A percentile compares a stretch with the other conserved stretches of the same genome.
Evolutionary conservation across 2,888 invertebrate genomes (phyloP).

Genomic region (Sphecodes monilicornis): DNA sequence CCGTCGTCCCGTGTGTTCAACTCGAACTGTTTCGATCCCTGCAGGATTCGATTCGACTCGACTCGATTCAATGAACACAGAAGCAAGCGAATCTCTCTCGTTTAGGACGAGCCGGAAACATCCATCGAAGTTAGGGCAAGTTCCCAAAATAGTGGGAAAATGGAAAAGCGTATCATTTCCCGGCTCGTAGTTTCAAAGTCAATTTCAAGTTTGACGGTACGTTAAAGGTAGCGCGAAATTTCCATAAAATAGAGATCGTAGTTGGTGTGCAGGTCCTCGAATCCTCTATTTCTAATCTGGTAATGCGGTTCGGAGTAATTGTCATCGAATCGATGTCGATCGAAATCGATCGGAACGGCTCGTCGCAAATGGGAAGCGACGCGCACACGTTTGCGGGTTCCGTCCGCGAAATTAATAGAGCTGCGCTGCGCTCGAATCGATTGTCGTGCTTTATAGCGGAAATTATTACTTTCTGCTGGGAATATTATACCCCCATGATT

Average conservation of each 20-base stretch:
- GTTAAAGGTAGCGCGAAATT: slow-evolving; percentile 30
- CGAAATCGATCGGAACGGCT: not conserved
- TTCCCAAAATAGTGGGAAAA: slow-evolving; percentile 46
- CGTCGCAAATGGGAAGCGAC: too few relatives aligned
- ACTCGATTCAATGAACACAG: not conserved
- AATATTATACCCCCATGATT: not conserved
- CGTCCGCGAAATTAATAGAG: slow-evolving; percentile 19
- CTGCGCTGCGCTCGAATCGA: not conserved
- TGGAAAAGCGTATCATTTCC: slow-evolving; percentile 39
- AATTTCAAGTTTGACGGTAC: slow-evolving; percentile 47
- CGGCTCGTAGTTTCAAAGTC: slow-evolving; percentile 44
- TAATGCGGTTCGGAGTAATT: not conserved
- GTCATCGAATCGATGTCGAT: not conserved
- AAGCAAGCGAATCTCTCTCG: not conserved
- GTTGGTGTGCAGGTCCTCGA: not conserved
- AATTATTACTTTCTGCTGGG: slow-evolving; percentile 24
- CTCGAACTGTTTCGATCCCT: not conserved
- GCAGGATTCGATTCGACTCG: not conserved
- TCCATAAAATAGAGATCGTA: slow-evolving; percentile 25
- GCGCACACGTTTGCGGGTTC: not conserved
- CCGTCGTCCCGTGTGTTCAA: not conserved
- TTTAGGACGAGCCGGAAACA: slow-evolving; percentile 34
- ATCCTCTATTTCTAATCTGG: slow-evolving; percentile 2
- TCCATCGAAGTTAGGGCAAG: slow-evolving; percentile 39
- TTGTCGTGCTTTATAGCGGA: slow-evolving; percentile 21